Conservation (phyloP, 1,140 invertebrate species). For the Drosophila elegans region DNA sequence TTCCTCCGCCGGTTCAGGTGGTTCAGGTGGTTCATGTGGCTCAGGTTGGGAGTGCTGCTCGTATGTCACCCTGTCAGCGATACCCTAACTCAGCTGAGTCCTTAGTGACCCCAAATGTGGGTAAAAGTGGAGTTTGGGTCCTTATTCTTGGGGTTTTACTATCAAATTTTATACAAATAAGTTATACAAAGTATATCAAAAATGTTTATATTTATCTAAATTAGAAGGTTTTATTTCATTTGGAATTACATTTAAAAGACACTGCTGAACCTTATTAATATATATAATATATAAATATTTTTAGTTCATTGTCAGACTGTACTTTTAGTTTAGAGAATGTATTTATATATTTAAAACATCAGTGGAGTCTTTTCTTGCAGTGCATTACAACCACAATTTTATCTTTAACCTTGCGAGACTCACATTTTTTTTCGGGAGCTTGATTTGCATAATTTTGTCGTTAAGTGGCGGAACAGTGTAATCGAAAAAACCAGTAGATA, state of each 20-base stretch:
- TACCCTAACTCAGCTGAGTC: conserved; percentile 12
- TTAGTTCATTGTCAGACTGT: too few species aligned
- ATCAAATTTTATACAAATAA: too few species aligned
- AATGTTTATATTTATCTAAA: neutral
- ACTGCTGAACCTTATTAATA: too few species aligned
- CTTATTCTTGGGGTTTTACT: too few species aligned
- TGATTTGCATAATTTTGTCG: conserved; percentile 71
- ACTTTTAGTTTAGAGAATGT: too few species aligned
- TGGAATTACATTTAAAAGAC: neutral
- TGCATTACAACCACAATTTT: neutral
- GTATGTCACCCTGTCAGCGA: conserved; percentile 28
- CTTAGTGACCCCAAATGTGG: conserved; percentile 8
- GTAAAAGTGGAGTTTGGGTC: neutral
- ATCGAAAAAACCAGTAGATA: conserved; percentile 70
- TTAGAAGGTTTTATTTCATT: neutral
- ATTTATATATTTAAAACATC: too few species aligned
- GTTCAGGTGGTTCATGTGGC: conserved; percentile 12
- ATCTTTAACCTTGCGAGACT: conserved; percentile 12
- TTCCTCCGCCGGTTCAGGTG: conserved; percentile 20
- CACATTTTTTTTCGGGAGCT: conserved; percentile 17
- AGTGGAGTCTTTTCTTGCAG: neutral
- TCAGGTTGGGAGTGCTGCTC: conserved; percentile 18
- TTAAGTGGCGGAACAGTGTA: conserved; percentile 77
- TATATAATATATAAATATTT: too few species aligned
- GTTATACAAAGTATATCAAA: too few species aligned